Percentiles rank a stretch among this genome's conserved stretches.
These are phyloP conservation scores for Villa cingulata DNA, from an alignment of 2,888 invertebrate genomes.

Conservation along the genomic window DNA sequence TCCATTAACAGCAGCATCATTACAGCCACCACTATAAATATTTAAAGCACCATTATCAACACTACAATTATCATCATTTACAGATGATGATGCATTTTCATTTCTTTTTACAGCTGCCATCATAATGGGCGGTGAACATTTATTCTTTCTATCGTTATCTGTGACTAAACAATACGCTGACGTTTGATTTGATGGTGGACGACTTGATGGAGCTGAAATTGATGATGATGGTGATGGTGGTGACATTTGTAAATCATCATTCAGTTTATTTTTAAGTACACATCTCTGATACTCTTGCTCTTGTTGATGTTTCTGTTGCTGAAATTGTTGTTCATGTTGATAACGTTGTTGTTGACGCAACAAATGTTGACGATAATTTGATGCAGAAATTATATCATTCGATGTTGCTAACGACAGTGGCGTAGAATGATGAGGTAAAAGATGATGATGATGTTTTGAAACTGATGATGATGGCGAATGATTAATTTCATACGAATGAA, in stretches of 20 bases:
- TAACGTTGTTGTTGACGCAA: constrained; percentile 2
- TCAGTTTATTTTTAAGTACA: constrained; percentile 3
- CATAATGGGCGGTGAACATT: too few species aligned
- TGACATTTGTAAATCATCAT: constrained; percentile 5
- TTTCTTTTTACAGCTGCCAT: too few species aligned
- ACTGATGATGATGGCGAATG: constrained; percentile 10
- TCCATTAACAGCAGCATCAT: too few species aligned
- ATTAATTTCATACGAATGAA: constrained; percentile 10
- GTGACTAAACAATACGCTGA: constrained; percentile 9
- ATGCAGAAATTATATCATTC: neutral
- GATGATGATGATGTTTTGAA: too few species aligned
- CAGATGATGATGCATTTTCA: neutral
- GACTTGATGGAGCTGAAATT: constrained; percentile 4
- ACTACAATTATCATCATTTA: neutral
- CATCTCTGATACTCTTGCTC: constrained; percentile 3
- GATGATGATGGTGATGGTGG: constrained; percentile 8
- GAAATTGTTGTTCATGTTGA: neutral
- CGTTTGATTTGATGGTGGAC: constrained; percentile 11
- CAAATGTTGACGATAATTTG: neutral
- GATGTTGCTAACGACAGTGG: neutral
- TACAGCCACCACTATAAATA: neutral
- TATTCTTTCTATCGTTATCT: neutral
- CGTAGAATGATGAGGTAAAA: too few species aligned
- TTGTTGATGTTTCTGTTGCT: neutral
- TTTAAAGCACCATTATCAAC: neutral